Evolutionary conservation across 2,888 invertebrate genomes (phyloP), one percentile per base, ranked within the genome.

Genomic region (Nowickia ferox): DNA sequence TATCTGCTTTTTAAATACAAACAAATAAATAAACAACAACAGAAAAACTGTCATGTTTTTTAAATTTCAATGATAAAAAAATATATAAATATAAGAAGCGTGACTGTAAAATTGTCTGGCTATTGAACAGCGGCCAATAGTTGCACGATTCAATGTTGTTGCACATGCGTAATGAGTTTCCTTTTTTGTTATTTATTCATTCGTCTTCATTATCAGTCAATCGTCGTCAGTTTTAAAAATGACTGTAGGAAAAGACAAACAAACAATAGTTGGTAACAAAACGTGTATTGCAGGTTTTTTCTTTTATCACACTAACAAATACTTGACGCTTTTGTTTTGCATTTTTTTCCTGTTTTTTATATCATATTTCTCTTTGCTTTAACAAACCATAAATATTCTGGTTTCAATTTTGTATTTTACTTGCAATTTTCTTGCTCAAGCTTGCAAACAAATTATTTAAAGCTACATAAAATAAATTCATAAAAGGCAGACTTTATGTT

Each of bases 91-190:
- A 40, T 30, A 77, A 53, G 42, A 72, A 80, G 63, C 65, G 72
- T 72, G 72, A 80, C 81, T 75, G 57, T 46, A 44, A 68, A 82
- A 63, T 53, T 51, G 81, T 81, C 68, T 80, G 68, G 22, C 57
- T 53, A 68, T 63, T 75, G 57, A 81, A 66, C 53, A 53, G 42
- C 51, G 59, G 75, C 81, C 63, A 63, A 51, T 68, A 71, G 65
- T 48, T 68, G 59, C 68, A 77, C 77, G 68, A 78, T 61, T 61
- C 69, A 65, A 40, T 76, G 61, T 53, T 77, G 82, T 61, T 84
- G 83, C 78, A 84, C 83, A 84, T 84, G 83, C 83, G 83, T 84
- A 78, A 78, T 78, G 57, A 72, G 66, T 84, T 84, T 84, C 77
- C 83, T 84, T 82, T 76, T 59, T 51, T 81, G 22, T 59, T 80